A percentile compares a stretch with the other conserved stretches of the same genome.
These are phyloP conservation scores for Epiblema foenella DNA, from an alignment of 2,888 invertebrate genomes.

Conservation along the genomic window DNA sequence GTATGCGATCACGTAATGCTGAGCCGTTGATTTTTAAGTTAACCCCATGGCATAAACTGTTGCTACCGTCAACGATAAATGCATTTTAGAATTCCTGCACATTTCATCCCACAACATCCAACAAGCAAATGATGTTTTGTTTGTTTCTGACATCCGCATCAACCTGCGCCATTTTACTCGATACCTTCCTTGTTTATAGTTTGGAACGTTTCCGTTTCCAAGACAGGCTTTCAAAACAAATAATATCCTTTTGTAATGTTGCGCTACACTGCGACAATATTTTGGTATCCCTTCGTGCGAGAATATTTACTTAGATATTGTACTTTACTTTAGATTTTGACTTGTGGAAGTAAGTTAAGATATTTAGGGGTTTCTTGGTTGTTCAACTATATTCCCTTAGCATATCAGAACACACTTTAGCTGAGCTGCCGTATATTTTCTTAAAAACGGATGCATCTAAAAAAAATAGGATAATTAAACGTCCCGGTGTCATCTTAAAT, in stretches of 20 bases:
- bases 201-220: slow-evolving; percentile 24
- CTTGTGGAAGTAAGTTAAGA: too few relatives aligned
- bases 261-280: slow-evolving; percentile 4
- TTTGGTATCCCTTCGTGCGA: background rate
- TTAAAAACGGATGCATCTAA: too few relatives aligned
- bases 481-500: too few relatives aligned
- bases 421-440: too few relatives aligned
- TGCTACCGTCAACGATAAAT: background rate
- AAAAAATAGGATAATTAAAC: too few relatives aligned
- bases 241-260: slow-evolving; percentile 30
- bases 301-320: background rate
- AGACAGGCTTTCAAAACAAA: slow-evolving; percentile 33
- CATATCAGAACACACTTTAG: too few relatives aligned
- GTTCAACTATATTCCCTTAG: too few relatives aligned
- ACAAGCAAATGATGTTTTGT: slow-evolving; percentile 19
- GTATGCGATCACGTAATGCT: too few relatives aligned
- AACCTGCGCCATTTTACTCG: slow-evolving; percentile 28
- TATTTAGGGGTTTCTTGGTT: too few relatives aligned
- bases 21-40: too few relatives aligned
- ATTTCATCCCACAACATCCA: background rate
- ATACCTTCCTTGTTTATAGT: slow-evolving; percentile 38
- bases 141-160: slow-evolving; percentile 29
- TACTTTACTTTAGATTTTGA: too few relatives aligned
- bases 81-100: background rate
- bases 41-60: background rate